Evolutionary conservation across 2,113 vertebrate species (phyloP), one percentile per base, ranked within the genome.

Genomic region (Eclectus roratus): DNA sequence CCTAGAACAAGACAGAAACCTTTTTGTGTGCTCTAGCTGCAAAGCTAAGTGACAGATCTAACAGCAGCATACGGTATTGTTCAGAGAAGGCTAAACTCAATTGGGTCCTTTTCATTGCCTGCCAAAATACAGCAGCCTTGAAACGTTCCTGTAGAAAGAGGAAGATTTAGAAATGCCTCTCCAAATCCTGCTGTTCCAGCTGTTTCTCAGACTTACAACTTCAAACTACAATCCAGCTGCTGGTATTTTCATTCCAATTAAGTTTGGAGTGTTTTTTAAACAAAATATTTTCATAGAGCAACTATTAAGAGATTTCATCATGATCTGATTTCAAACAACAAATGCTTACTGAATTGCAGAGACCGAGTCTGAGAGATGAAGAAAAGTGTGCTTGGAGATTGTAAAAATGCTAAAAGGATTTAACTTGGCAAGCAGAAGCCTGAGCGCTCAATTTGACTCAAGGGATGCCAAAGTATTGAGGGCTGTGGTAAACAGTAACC

Each of bases 191-290:
- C 90, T 88, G 79, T n/a, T 90, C 82, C 94, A 96, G 94, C 96
- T 96, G 92, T 86, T 88, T 80, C 92, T 96, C 88, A 78, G 85
- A 31, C 89, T 79, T 60, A 14, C 1, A 39, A 63, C 79, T 96
- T 91, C 83, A 88, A 91, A 84, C 92, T 93, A 9, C 83, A 84
- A 78, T 19, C 80, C 95, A 96, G 93, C 95, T 97, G 96, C 89
- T 94, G 94, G 31, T 92, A 93, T 95, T 96, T 97, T 94, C 87
- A 56, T 95, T 97, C 93, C 95, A 93, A 94, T 97, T 96, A 94
- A 85, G 89, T 85, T 94, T 72, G 64, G 91, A 95, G 96, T 92
- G 88, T 95, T 95, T 96, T 96, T 96, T 72, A 96, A 96, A 94
- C 93, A 96, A 97, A 94, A 94, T 93, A 86, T 96, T 97, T 97